A percentile compares a stretch with the other conserved stretches of the same genome.
phyloP scores from a whole-genome alignment of 2,113 vertebrate species.

The Sphyrna mokarran region DNA sequence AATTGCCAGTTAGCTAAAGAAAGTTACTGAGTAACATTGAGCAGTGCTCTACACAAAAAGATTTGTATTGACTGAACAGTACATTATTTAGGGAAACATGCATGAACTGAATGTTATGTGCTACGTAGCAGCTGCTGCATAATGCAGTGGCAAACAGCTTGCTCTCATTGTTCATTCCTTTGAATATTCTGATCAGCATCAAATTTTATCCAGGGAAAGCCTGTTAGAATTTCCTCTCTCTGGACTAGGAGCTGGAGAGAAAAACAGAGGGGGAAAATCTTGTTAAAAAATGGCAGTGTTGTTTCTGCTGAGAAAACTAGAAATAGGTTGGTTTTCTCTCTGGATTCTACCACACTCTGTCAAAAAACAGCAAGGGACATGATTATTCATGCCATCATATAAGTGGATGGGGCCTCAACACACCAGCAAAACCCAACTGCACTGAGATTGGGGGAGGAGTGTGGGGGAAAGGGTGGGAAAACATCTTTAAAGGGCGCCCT shows the following conservation, averaged over 20 bases:
- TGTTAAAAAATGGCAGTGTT: no score
- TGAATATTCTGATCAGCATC: neutral
- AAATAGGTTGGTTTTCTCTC: neutral
- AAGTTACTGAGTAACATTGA: neutral
- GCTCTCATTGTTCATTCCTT: neutral
- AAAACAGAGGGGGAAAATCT: no score
- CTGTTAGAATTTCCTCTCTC: neutral
- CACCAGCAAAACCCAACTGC: no score
- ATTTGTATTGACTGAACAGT: neutral
- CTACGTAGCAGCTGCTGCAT: neutral
- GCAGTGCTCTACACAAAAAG: neutral
- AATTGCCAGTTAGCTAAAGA: neutral
- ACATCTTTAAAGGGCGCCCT: no score
- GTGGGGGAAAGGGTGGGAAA: no score
- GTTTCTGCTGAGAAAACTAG: neutral
- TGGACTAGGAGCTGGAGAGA: neutral
- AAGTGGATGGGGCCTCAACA: no score
- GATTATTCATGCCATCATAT: no score
- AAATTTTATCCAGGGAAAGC: neutral
- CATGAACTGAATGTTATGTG: neutral
- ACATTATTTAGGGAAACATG: neutral
- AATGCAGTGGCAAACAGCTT: neutral
- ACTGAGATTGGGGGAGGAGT: no score
- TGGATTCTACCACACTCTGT: no score
- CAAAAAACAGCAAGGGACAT: no score